Percentiles rank a stretch among this genome's conserved stretches.
Conservation (phyloP, 2,888 invertebrate genomes). For the Clitarchus hookeri region DNA sequence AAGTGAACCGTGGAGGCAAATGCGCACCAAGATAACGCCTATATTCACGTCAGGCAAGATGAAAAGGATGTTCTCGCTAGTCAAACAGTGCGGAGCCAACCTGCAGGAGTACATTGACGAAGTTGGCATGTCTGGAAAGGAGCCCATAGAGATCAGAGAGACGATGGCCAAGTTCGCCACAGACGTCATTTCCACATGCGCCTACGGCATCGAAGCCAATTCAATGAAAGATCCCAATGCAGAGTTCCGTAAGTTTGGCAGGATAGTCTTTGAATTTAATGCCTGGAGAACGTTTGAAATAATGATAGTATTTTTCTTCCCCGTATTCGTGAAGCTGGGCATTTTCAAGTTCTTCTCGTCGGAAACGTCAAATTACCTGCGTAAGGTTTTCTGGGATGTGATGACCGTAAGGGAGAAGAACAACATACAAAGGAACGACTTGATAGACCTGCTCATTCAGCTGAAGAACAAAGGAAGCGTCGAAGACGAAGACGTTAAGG, state of each 20-base stretch:
- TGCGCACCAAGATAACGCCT: conserved; percentile 47
- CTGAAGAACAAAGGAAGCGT: conserved; percentile 40
- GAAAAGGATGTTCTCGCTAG: conserved; percentile 47
- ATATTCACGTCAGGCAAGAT: conserved; percentile 51
- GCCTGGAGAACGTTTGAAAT: conserved; percentile 36
- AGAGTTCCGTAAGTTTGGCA: conserved; percentile 42
- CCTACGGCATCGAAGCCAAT: conserved; percentile 41
- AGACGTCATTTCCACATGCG: conserved; percentile 42
- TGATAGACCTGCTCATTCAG: conserved; percentile 40
- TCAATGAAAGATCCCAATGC: conserved; percentile 40
- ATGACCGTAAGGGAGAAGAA: conserved; percentile 37
- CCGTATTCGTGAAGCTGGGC: conserved; percentile 30
- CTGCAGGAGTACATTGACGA: conserved; percentile 31
- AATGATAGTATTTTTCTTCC: conserved; percentile 37
- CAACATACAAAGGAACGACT: conserved; percentile 36
- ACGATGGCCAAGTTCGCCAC: conserved; percentile 41
- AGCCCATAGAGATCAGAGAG: conserved; percentile 38
- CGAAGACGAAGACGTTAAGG: conserved; percentile 24
- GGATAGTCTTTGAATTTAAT: conserved; percentile 36
- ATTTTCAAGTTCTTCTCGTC: conserved; percentile 32
- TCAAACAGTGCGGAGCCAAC: conserved; percentile 42
- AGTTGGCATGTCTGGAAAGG: neutral
- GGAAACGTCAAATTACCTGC: conserved; percentile 33
- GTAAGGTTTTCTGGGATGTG: conserved; percentile 40
- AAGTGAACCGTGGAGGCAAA: conserved; percentile 49